These are phyloP conservation scores for Petromus typicus DNA, from an alignment of 2,113 vertebrate species.

Conservation along the genomic window DNA sequence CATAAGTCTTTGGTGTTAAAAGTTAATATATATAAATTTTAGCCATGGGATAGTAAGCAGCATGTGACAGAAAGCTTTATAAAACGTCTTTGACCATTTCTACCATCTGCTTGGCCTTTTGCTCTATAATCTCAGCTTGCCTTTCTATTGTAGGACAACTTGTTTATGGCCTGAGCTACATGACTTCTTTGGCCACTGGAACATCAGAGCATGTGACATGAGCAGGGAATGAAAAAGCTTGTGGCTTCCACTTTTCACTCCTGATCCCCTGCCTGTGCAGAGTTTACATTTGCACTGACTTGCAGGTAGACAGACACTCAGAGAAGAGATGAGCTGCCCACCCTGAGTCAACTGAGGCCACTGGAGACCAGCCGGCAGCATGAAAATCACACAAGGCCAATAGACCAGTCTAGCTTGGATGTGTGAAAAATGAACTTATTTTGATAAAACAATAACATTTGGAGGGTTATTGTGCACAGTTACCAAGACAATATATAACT, in stretches of 20 bases:
- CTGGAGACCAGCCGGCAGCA: not conserved
- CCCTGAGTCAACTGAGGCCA: not conserved
- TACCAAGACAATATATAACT: not conserved
- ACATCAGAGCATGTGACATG: not conserved
- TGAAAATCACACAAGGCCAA: not conserved
- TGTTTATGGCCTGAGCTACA: not conserved
- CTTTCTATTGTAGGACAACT: not conserved
- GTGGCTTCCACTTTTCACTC: not conserved
- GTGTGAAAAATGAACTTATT: not conserved
- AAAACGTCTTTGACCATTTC: not conserved
- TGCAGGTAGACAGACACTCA: not conserved
- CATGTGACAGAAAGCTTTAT: not conserved
- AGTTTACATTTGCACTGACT: not conserved
- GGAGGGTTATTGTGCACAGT: not conserved
- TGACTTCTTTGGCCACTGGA: not conserved
- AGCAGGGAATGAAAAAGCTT: not conserved
- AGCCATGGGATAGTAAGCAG: too few relatives aligned
- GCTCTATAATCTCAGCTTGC: accelerated
- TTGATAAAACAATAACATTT: not conserved
- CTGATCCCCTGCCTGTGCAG: not conserved
- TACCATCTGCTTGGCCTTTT: not conserved
- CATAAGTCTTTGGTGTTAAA: not conserved
- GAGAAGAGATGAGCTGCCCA: not conserved
- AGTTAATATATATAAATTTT: not conserved
- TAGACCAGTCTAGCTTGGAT: not conserved